Evolutionary conservation across 64 coral and sea anemone species (phyloP), one percentile per base, ranked within the genome.

Genomic region (Montipora efflorescens): DNA sequence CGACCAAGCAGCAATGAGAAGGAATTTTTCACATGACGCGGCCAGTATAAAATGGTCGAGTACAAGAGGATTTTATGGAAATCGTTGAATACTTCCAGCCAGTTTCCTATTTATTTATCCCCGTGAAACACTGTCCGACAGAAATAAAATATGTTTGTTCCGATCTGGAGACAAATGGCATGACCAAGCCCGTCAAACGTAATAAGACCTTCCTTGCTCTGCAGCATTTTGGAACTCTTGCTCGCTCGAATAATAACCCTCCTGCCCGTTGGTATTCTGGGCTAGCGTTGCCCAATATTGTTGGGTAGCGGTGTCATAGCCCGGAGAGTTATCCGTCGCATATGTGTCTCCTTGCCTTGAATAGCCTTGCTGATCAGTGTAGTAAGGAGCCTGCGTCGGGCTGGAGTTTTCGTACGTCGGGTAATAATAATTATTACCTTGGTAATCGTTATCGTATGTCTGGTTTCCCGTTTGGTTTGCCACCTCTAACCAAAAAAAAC

Each of bases 191-290:
- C 7, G 82, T n/a, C 36, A 36, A 36, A 36, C 36, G 36, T 36
- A 36, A 19, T 86, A 86, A 50, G 70, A 86, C 47, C 64, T 50
- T 36, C 82, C 82, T 5, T 46, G 82, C 21, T 86, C 44, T 5
- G 44, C 66, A 13, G 16, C 19, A 49, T 86, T 71, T 48, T 86
- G 82, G 9, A 71, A 86, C n/a, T 86, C 64, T 50, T 86, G 82
- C 18, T 72, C 43, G 45, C 47, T 72, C 12, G 45, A 72, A 23
- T 86, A 86, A 12, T 86, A 86, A 11, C n/a, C 49, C 0, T 67
- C 44, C 22, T 86, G 82, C 7, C 46, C 64, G 18, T 6, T 16
- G 8, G 64, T 50, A 11, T 51, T 49, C n/a, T 86, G 82, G 16
- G 64, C 46, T 18, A 49, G 82, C 47, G 82, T 71, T 70, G 18